phyloP scores from a whole-genome alignment of 2,113 vertebrate genomes.

The Lepisosteus osseus region DNA sequence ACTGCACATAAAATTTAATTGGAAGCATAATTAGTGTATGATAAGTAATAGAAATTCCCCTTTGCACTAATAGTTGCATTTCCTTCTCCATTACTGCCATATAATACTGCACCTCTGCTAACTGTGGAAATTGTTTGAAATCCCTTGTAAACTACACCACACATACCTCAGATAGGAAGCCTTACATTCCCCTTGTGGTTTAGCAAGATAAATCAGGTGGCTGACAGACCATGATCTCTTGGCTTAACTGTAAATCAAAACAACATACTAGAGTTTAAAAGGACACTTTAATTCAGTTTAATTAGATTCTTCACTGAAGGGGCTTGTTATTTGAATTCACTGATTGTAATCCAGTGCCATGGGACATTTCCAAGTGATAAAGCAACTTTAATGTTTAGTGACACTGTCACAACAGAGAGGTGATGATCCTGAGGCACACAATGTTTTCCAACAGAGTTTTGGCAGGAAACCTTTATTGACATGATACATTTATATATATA shows the following conservation, averaged over 20 bases:
- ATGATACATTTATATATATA: neutral
- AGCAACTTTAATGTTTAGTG: constrained; percentile 21
- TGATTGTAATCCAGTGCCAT: constrained; percentile 14
- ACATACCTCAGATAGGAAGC: neutral
- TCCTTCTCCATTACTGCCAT: no score
- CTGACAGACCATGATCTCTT: neutral
- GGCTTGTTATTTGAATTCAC: constrained; percentile 10
- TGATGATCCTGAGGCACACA: neutral
- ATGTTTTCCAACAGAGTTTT: constrained; percentile 11
- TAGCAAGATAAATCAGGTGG: neutral
- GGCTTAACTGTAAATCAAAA: constrained; percentile 3
- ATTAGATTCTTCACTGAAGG: constrained; percentile 17
- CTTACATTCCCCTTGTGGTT: neutral
- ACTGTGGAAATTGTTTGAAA: no score
- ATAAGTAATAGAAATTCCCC: no score
- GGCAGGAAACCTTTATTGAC: neutral
- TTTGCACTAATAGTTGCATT: no score
- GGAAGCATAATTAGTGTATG: no score
- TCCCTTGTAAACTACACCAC: no score
- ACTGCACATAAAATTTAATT: no score
- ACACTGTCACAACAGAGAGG: constrained; percentile 12
- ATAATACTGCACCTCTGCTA: no score
- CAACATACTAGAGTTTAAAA: constrained; percentile 7
- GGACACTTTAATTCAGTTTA: constrained; percentile 8
- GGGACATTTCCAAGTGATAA: constrained; percentile 13